Evolutionary conservation across 2,888 invertebrate species (phyloP), one percentile per base, ranked within the genome.

Genomic region (Magallana nippona): DNA sequence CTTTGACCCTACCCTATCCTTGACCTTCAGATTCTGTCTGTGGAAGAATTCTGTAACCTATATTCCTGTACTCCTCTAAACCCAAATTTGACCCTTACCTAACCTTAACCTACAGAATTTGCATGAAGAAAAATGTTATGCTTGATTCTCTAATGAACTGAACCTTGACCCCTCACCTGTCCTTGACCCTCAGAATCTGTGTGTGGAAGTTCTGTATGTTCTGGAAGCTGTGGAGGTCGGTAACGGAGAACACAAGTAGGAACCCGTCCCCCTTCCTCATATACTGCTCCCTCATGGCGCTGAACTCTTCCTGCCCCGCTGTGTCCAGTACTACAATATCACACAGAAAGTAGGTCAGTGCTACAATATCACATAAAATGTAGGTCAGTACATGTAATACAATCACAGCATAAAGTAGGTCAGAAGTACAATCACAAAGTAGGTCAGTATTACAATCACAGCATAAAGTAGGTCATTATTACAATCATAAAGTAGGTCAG

Each of bases 261-360:
- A 98, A 98, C 17, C 98, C 98, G 94, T 98, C 97, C 17, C 98
- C 98, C 84, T 92, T 92, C 80, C 92, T 89, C 92, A 93, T 94
- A 90, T 94, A 94, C 87, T 94, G 93, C 84, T 94, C 94, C 78
- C 94, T 89, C 98, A 98, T 98, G 77, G 98, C 98, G 94, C 97
- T 97, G 95, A 98, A 98, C 95, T 98, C 98, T 94, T 98, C 98
- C 94, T 98, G 98, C 0, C 98, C 98, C 8, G 98, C 98, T 81
- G 98, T 98, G 95, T 98, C 98, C 93, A 98, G 95, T 71, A 98
- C 98, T 98, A 92, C 80, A 94, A 27, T 27, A 27, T 27, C 27
- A 27, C 27, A 71, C 13, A 71, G 11, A 60, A 60, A 60, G 19
- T 60, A 60, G 1, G 60, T 60, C 60, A 60, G 1, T 58, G n/a